Evolutionary conservation across 2,113 vertebrate species (phyloP).

Genomic region (Triplophysa tibetana): DNA sequence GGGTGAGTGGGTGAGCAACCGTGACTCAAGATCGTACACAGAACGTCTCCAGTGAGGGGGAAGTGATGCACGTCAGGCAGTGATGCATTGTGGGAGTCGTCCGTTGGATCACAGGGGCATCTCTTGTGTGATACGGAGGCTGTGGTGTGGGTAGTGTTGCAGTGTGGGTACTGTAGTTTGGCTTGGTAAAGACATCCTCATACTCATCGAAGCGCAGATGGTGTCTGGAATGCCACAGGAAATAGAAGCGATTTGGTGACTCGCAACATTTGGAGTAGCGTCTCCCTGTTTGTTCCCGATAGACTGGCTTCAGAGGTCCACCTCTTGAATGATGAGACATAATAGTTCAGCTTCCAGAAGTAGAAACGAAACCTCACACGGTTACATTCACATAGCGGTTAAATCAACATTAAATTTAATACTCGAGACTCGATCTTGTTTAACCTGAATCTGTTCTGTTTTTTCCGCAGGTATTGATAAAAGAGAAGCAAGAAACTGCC

Average conservation of each 20-base stretch:
- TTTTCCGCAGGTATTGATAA: slow-evolving; percentile 80
- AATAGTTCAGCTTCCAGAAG: too few relatives aligned
- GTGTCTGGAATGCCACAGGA: slow-evolving; percentile 4
- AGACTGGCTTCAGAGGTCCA: too few relatives aligned
- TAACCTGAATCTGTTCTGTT: background rate
- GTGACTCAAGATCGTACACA: slow-evolving; percentile 47
- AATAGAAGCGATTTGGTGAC: background rate
- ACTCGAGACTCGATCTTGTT: background rate
- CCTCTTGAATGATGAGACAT: too few relatives aligned
- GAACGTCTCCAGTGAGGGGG: slow-evolving; percentile 48
- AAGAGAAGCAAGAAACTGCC: slow-evolving; percentile 79
- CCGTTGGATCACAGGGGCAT: background rate
- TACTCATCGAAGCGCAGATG: background rate
- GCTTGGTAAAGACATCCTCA: slow-evolving; percentile 33
- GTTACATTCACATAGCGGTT: too few relatives aligned
- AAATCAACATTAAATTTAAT: too few relatives aligned
- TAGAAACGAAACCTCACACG: too few relatives aligned
- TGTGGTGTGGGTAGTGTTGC: slow-evolving; percentile 13
- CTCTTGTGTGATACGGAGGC: slow-evolving; percentile 16
- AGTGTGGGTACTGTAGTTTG: slow-evolving; percentile 31
- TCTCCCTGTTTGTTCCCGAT: too few relatives aligned
- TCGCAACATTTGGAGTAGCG: background rate
- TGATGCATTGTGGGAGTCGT: slow-evolving; percentile 9
- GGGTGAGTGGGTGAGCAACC: slow-evolving; percentile 26
- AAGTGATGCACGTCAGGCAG: slow-evolving; percentile 43